Evolutionary conservation across 2,888 invertebrate genomes (phyloP), one percentile per base, ranked within the genome.

Genomic region (Aradus depressus): DNA sequence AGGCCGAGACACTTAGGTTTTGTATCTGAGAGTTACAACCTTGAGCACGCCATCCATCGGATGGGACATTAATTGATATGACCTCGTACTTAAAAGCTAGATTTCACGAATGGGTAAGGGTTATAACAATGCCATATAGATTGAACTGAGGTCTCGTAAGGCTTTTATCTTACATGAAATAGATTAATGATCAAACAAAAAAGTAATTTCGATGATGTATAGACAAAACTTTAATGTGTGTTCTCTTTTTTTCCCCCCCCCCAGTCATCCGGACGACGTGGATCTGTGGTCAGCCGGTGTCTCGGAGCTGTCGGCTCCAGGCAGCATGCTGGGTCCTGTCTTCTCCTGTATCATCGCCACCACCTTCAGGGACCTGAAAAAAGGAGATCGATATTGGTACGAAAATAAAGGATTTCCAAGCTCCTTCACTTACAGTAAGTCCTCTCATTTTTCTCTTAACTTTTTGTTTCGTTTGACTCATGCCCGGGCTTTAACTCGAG

Each of bases 331-430:
- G 2, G 73, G 73, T 0, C 71, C 72, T 1, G 69, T 71, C 3
- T 72, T 73, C 58, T 67, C 67, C 39, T 73, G 73, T 54, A 65
- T 73, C 51, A 67, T 73, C 28, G 72, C 68, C 12, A 63, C 65
- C 54, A 70, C 70, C 53, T 72, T 73, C 60, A 60, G 65, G 39
- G 65, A 68, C 54, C 61, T 72, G 22, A 64, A 70, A 52, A 61
- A 63, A 38, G 73, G 72, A 4, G 74, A 74, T 62, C 61, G 74
- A 39, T 74, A 72, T 61, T 75, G 73, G 72, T 73, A 71, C 59
- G 71, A 71, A 56, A 69, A 70, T 53, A 62, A 63, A 3, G 66
- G 66, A 18, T 65, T 65, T 61, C 68, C 70, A 2, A 66, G 66
- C 41, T 65, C 67, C 22, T 70, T 70, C 61, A 68, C 68, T 3